Percentiles rank a stretch among this genome's conserved stretches.
These are phyloP conservation scores for Periophthalmus magnuspinnatus DNA, from an alignment of 2,797 vertebrate species.

Conservation along the genomic window DNA sequence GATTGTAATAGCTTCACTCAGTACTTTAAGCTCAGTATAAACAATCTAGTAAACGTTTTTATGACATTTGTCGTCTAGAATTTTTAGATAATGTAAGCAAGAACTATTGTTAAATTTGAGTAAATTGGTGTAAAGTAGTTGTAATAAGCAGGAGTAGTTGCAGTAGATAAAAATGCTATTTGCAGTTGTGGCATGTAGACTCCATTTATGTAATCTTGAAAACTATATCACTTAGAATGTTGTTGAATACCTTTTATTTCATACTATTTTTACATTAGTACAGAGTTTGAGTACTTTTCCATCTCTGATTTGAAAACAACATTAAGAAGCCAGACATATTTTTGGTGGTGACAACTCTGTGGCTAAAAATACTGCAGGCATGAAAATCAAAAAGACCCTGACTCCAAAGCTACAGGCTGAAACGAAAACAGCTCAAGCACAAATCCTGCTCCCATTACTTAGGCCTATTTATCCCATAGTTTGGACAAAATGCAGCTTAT, in stretches of 20 bases:
- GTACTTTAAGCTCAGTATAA: background rate
- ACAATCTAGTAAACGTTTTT: background rate
- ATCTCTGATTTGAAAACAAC: background rate
- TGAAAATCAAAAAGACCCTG: conserved; percentile 34
- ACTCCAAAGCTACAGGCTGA: conserved; percentile 3
- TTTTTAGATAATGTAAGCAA: too few relatives aligned
- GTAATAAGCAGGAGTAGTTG: too few relatives aligned
- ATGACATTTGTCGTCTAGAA: too few relatives aligned
- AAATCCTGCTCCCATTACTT: background rate
- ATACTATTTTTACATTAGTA: background rate
- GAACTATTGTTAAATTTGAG: too few relatives aligned
- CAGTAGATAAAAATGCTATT: too few relatives aligned
- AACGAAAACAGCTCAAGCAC: background rate
- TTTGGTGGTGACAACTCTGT: conserved; percentile 16
- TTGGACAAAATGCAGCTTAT: too few relatives aligned
- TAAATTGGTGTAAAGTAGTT: too few relatives aligned
- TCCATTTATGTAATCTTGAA: too few relatives aligned
- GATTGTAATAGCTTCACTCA: background rate
- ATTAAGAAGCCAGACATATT: conserved; percentile 8
- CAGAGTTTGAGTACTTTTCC: background rate
- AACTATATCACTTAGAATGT: background rate
- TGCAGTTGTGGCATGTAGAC: too few relatives aligned
- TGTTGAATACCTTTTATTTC: background rate
- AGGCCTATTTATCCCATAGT: background rate
- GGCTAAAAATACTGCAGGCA: conserved; percentile 38